A percentile compares a stretch with the other conserved stretches of the same genome.
These are phyloP conservation scores for Canis aureus DNA, from an alignment of 2,113 vertebrate genomes.

Conservation along the genomic window DNA sequence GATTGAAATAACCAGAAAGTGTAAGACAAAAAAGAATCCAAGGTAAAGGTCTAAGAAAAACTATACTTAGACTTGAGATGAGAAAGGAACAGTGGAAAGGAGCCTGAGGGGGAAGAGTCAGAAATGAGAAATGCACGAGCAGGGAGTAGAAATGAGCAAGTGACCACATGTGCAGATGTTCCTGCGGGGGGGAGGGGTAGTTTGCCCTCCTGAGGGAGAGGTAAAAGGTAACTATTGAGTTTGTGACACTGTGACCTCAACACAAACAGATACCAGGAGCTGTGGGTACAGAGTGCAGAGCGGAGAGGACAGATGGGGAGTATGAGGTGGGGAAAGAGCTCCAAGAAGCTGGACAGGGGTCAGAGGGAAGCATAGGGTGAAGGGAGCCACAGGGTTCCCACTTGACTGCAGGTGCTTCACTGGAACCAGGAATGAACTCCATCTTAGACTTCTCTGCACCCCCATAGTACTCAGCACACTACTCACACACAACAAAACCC, in stretches of 20 bases:
- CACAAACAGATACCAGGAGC: neutral
- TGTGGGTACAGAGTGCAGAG: neutral
- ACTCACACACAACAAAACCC: neutral
- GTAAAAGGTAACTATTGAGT: neutral
- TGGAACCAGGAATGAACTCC: neutral
- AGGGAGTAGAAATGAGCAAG: neutral
- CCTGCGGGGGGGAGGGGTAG: too few relatives aligned
- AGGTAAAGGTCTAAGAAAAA: neutral
- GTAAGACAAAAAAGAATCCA: neutral
- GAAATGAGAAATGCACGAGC: neutral
- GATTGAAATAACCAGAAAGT: neutral
- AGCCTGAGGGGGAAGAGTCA: neutral
- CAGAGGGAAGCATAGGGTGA: too few relatives aligned
- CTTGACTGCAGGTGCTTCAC: neutral
- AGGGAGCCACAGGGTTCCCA: neutral
- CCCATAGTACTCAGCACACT: neutral
- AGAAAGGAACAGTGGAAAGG: neutral
- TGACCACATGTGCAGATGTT: neutral
- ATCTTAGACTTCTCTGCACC: neutral
- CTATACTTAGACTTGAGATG: neutral
- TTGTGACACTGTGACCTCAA: neutral
- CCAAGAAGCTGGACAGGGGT: neutral
- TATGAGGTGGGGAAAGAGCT: accelerated
- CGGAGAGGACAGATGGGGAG: neutral
- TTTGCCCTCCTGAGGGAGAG: neutral